Evolutionary conservation across 2,797 vertebrate species (phyloP).

Genomic region (Macrochelys suwanniensis): DNA sequence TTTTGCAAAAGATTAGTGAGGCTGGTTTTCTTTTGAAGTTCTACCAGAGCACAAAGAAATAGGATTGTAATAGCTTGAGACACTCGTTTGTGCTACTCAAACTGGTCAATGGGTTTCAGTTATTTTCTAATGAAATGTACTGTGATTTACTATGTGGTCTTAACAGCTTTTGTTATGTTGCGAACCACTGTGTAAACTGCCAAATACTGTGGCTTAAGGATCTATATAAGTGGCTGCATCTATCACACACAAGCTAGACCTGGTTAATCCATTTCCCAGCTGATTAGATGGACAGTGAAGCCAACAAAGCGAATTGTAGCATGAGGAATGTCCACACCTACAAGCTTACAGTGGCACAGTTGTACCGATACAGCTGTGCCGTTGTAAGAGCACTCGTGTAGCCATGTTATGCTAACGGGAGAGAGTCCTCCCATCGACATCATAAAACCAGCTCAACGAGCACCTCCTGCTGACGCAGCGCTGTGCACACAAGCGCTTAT

Average conservation of each 20-base stretch:
- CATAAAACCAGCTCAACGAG: no score
- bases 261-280: not conserved
- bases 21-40: not conserved
- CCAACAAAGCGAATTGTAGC: not conserved
- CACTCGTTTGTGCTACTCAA: not conserved
- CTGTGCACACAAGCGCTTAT: no score
- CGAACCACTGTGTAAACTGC: not conserved
- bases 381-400: no score
- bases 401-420: no score
- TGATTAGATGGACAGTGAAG: not conserved
- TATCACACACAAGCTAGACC: not conserved
- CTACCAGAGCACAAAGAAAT: no score
- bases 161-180: not conserved
- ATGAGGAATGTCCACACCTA: no score
- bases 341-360: no score
- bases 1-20: not conserved
- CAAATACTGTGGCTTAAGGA: not conserved
- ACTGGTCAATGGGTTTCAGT: not conserved
- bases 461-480: no score
- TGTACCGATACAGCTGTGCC: no score
- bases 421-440: no score
- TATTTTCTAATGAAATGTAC: not conserved
- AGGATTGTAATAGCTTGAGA: not conserved
- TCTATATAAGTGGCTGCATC: not conserved
- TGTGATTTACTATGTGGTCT: not conserved